phyloP scores from a whole-genome alignment of 2,888 invertebrate species.

The Lepidochrysops patricia region DNA sequence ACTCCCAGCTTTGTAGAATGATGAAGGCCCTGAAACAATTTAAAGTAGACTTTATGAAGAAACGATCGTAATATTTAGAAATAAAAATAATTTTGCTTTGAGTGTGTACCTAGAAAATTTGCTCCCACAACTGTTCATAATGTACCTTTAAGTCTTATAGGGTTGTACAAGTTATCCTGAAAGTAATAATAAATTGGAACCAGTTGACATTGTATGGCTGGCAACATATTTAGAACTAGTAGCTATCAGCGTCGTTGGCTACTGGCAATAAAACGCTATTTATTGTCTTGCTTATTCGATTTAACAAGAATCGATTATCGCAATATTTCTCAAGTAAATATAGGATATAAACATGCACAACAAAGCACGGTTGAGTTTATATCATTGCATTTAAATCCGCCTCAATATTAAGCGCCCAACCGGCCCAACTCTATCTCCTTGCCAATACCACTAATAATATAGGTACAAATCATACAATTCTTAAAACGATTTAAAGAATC shows the following conservation, averaged over 20 bases:
- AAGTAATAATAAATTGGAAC: neutral
- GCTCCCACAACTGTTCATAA: neutral
- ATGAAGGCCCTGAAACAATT: too few relatives aligned
- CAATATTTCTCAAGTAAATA: constrained; percentile 14
- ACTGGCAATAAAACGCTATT: constrained; percentile 25
- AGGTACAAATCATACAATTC: too few relatives aligned
- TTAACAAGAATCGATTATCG: constrained; percentile 19
- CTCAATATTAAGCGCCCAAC: too few relatives aligned
- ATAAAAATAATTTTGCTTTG: too few relatives aligned
- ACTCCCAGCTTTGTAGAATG: too few relatives aligned
- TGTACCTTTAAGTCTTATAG: neutral
- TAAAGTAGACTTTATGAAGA: too few relatives aligned
- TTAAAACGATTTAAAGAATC: too few relatives aligned
- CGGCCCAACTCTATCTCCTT: too few relatives aligned
- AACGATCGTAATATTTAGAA: too few relatives aligned
- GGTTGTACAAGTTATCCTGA: neutral
- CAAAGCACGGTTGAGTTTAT: constrained; percentile 18
- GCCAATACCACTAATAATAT: too few relatives aligned
- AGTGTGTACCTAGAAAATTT: neutral
- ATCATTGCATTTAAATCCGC: neutral
- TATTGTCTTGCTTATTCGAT: constrained; percentile 26
- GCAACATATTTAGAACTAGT: constrained; percentile 13
- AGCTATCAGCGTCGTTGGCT: constrained; percentile 18
- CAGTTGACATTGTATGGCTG: constrained; percentile 4
- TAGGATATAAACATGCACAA: constrained; percentile 11